These are phyloP conservation scores for Thera britannica DNA, from an alignment of 2,888 invertebrate genomes.

Conservation along the genomic window DNA sequence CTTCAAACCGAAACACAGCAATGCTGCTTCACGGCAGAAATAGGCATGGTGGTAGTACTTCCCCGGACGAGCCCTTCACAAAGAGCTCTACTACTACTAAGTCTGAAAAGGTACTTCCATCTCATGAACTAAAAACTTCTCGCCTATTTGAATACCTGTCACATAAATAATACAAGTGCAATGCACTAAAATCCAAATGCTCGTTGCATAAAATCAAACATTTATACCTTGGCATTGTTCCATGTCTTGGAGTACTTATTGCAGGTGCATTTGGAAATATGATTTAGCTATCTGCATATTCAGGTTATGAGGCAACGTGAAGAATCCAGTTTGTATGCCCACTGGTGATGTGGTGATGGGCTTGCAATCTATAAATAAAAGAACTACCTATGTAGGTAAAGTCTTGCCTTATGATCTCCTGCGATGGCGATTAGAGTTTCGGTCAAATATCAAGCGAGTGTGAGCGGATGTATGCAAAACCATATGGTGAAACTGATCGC, in stretches of 20 bases:
- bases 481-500: too few relatives aligned
- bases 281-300: constrained; percentile 18
- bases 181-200: constrained; percentile 41
- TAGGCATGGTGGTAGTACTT: too few relatives aligned
- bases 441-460: too few relatives aligned
- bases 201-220: constrained; percentile 41
- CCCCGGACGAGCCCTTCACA: too few relatives aligned
- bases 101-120: neutral
- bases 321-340: neutral
- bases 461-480: too few relatives aligned
- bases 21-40: too few relatives aligned
- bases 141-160: constrained; percentile 14
- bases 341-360: neutral
- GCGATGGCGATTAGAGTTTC: too few relatives aligned
- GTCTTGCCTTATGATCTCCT: too few relatives aligned
- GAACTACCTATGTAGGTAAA: too few relatives aligned
- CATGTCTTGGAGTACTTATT: constrained; percentile 31
- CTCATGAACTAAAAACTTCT: neutral
- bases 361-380: too few relatives aligned
- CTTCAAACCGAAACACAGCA: too few relatives aligned
- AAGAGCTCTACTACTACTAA: neutral
- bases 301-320: constrained; percentile 5
- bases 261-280: constrained; percentile 27
- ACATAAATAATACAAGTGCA: constrained; percentile 33
- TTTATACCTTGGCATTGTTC: constrained; percentile 45